Percentiles rank a stretch among this genome's conserved stretches.
Evolutionary conservation across 2,797 vertebrate genomes (phyloP).

Genomic region (Helostoma temminkii): DNA sequence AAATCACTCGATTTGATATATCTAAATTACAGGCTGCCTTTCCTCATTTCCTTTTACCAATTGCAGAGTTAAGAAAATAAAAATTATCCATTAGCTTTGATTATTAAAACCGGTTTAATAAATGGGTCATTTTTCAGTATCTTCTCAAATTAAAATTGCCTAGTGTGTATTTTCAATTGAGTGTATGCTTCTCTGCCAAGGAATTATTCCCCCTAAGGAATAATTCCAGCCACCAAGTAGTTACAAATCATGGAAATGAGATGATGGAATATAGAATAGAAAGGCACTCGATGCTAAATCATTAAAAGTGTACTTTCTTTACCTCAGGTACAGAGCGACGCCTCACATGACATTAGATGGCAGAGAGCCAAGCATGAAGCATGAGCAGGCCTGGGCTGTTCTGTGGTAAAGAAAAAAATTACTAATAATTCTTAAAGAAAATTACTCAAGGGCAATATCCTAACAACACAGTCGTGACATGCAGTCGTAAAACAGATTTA

Average conservation of each 20-base stretch:
- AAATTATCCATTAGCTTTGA: constrained; percentile 77
- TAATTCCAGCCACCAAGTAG: constrained; percentile 74
- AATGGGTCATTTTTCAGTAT: constrained; percentile 77
- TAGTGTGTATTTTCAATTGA: constrained; percentile 78
- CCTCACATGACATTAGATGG: constrained; percentile 64
- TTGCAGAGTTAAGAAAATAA: constrained; percentile 71
- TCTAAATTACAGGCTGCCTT: constrained; percentile 58
- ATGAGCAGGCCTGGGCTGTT: constrained; percentile 12
- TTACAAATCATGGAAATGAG: constrained; percentile 85
- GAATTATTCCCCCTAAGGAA: constrained; percentile 77
- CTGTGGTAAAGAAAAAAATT: constrained; percentile 21
- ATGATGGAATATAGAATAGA: constrained; percentile 80
- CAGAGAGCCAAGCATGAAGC: constrained; percentile 49
- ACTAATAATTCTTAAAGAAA: constrained; percentile 48
- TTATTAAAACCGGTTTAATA: constrained; percentile 77
- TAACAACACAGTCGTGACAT: constrained; percentile 46
- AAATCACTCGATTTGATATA: constrained; percentile 56
- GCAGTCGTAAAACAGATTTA: constrained; percentile 56
- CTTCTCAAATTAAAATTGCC: constrained; percentile 79
- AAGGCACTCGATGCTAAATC: constrained; percentile 78
- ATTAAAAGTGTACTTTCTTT: constrained; percentile 78
- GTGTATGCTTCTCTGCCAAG: constrained; percentile 68
- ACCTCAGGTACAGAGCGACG: constrained; percentile 59
- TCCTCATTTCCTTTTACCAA: constrained; percentile 61
- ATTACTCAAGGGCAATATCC: constrained; percentile 42